These are phyloP conservation scores for Felis catus DNA, from an alignment of 2,113 vertebrate genomes.

Conservation along the genomic window DNA sequence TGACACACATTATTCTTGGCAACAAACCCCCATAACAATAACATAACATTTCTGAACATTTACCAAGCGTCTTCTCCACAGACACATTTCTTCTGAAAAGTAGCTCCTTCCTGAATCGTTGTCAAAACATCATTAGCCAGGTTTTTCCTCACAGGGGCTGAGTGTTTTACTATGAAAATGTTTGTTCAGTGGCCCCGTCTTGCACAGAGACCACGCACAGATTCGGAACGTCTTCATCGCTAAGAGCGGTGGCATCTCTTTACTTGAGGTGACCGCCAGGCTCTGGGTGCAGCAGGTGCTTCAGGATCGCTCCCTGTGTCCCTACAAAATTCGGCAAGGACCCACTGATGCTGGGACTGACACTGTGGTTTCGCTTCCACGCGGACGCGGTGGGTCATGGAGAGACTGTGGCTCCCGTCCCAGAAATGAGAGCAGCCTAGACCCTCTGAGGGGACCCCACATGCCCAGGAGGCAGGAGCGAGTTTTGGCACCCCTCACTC, in stretches of 20 bases:
- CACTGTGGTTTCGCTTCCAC: neutral
- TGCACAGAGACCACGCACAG: neutral
- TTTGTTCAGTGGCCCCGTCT: neutral
- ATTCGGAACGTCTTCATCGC: too few relatives aligned
- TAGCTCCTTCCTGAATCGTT: neutral
- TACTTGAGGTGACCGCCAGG: neutral
- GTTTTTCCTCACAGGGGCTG: neutral
- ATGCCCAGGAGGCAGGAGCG: neutral
- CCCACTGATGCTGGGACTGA: neutral
- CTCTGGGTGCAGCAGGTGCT: neutral
- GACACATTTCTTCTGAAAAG: neutral
- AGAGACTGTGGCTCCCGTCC: neutral
- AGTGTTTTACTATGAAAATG: neutral
- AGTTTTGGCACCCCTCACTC: neutral
- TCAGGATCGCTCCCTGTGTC: neutral
- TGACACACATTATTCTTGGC: neutral
- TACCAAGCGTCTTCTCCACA: neutral
- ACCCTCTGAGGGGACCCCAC: neutral
- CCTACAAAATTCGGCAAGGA: fast-evolving
- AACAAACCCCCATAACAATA: neutral
- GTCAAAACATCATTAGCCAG: neutral
- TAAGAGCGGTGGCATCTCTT: neutral
- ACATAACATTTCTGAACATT: neutral
- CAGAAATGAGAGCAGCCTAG: neutral
- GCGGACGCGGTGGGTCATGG: too few relatives aligned